A percentile compares a stretch with the other conserved stretches of the same genome.
Evolutionary conservation across 2,888 invertebrate genomes (phyloP).

Genomic region (Megastigmus dorsalis): DNA sequence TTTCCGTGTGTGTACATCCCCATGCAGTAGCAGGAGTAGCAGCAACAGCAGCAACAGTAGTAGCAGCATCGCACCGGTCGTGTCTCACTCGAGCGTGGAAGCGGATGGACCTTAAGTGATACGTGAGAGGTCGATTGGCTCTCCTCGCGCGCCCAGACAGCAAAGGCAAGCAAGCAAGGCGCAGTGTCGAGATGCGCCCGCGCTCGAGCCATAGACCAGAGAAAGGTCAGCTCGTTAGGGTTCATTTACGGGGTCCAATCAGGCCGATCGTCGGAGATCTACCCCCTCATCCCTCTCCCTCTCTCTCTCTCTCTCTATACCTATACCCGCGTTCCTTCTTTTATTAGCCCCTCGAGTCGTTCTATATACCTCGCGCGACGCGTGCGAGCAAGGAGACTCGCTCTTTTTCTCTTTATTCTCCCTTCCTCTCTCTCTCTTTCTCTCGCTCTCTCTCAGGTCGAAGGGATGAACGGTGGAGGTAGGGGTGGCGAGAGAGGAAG

Average conservation of each 20-base stretch:
- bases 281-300: neutral
- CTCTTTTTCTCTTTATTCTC: conserved; percentile 13
- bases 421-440: conserved; percentile 4
- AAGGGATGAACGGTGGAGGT: neutral
- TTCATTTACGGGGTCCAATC: conserved; percentile 54
- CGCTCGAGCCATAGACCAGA: conserved; percentile 9
- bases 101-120: conserved; percentile 50
- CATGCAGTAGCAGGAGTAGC: neutral
- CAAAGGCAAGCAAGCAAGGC: conserved; percentile 21
- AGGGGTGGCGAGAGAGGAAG: neutral
- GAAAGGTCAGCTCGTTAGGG: conserved; percentile 56
- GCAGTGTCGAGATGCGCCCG: too few species aligned
- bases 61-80: too few species aligned
- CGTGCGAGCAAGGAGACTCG: too few species aligned
- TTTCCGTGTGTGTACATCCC: neutral
- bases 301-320: too few species aligned
- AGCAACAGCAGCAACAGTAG: too few species aligned
- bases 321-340: too few species aligned
- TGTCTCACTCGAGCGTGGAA: neutral
- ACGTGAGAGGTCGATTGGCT: conserved; percentile 52
- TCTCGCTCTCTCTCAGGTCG: conserved; percentile 18
- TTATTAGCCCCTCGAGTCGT: neutral
- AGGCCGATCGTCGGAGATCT: conserved; percentile 6
- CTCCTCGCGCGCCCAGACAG: neutral
- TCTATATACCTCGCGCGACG: conserved; percentile 20